Conservation (phyloP, 2,888 invertebrate species). For the Dendrolimus pini region DNA sequence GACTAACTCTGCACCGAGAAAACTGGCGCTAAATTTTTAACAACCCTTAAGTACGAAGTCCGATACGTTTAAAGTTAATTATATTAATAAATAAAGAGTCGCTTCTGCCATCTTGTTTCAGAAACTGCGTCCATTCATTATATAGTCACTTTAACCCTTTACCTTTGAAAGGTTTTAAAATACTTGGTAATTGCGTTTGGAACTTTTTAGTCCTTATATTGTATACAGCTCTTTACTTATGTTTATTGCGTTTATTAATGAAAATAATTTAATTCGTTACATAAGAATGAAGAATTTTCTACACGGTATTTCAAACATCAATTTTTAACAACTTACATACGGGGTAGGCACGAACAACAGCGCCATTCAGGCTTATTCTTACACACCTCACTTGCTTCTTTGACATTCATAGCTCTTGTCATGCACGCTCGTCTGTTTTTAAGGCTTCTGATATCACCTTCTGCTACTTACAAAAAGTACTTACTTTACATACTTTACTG, state of each 20-base stretch:
- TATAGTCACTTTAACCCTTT: conserved; percentile 7
- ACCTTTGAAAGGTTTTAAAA: not conserved
- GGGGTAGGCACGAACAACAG: too few species aligned
- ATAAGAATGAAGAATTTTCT: too few species aligned
- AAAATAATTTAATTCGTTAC: too few species aligned
- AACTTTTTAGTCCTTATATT: not conserved
- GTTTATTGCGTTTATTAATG: too few species aligned
- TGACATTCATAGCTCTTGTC: too few species aligned
- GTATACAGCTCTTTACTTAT: too few species aligned
- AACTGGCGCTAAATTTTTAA: conserved; percentile 70
- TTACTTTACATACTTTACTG: too few species aligned
- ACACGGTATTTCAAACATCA: conserved; percentile 1
- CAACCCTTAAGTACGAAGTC: conserved; percentile 70
- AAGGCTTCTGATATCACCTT: too few species aligned
- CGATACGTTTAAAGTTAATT: conserved; percentile 68
- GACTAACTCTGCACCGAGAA: conserved; percentile 43
- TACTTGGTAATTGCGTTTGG: conserved; percentile 9
- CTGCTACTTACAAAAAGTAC: too few species aligned
- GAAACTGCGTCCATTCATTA: conserved; percentile 17
- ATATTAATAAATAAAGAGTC: conserved; percentile 59
- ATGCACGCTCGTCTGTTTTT: too few species aligned
- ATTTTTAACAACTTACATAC: conserved; percentile 11
- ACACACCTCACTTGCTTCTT: too few species aligned
- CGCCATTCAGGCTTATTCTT: too few species aligned
- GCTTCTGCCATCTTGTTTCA: conserved; percentile 19